Evolutionary conservation across 2,888 invertebrate species (phyloP).

Genomic region (Synanthedon vespiformis): DNA sequence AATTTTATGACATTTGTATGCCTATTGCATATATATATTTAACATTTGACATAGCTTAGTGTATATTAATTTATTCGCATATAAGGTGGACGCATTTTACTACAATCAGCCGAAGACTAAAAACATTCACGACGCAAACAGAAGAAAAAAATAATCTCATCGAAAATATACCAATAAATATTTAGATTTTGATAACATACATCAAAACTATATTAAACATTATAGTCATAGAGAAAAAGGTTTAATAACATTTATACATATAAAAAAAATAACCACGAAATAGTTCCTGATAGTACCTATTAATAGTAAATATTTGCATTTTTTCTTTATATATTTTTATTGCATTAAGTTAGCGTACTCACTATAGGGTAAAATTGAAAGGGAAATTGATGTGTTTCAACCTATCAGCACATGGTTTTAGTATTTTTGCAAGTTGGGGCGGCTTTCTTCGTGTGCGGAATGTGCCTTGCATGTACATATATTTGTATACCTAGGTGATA

Average conservation of each 20-base stretch:
- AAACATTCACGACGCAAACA: neutral
- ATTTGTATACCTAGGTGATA: constrained; percentile 51
- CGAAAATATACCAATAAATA: constrained; percentile 37
- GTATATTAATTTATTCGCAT: constrained; percentile 29
- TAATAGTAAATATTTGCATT: constrained; percentile 67
- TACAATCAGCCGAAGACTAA: neutral
- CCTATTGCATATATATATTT: constrained; percentile 20
- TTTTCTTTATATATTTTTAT: constrained; percentile 52
- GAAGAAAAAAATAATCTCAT: constrained; percentile 39
- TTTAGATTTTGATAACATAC: constrained; percentile 59
- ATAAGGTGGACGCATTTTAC: constrained; percentile 16
- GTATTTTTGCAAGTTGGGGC: constrained; percentile 44
- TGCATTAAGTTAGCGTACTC: constrained; percentile 62
- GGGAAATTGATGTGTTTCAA: constrained; percentile 52
- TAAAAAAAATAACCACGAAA: constrained; percentile 48
- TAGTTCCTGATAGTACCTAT: constrained; percentile 71
- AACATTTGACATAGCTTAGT: constrained; percentile 18
- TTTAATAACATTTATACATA: neutral
- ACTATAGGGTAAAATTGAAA: constrained; percentile 11
- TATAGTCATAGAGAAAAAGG: neutral
- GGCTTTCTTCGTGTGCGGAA: constrained; percentile 68
- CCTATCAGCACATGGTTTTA: constrained; percentile 44
- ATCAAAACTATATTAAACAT: constrained; percentile 39
- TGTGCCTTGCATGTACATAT: constrained; percentile 66
- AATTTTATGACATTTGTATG: constrained; percentile 18